Conservation (phyloP, 2,113 vertebrate species). For the Laticauda laticaudata region DNA sequence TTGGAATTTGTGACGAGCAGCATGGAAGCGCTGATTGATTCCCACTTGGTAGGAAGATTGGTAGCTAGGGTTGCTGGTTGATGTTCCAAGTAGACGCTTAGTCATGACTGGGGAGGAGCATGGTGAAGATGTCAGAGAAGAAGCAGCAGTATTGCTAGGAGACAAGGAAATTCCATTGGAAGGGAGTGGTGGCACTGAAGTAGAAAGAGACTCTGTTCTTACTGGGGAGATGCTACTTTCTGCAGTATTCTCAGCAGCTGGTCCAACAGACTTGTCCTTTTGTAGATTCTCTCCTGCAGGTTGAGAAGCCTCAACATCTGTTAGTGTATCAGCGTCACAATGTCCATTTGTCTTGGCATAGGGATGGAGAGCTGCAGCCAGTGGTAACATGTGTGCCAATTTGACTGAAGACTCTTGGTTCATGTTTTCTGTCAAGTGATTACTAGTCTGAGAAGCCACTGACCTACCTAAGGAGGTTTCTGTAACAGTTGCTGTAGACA, state of each 20-base stretch:
- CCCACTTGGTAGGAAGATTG: conserved; percentile 92
- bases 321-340: conserved; percentile 55
- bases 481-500: conserved; percentile 55
- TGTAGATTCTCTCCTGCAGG: conserved; percentile 53
- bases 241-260: conserved; percentile 63
- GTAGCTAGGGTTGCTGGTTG: conserved; percentile 78
- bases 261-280: conserved; percentile 59
- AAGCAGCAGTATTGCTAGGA: conserved; percentile 87
- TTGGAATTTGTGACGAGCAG: conserved; percentile 94
- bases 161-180: conserved; percentile 70
- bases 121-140: conserved; percentile 92
- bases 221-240: conserved; percentile 76
- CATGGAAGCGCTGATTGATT: conserved; percentile 95
- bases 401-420: conserved; percentile 31
- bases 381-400: neutral
- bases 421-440: conserved; percentile 60
- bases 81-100: conserved; percentile 81
- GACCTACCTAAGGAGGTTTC: conserved; percentile 59
- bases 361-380: conserved; percentile 49
- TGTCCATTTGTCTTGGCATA: conserved; percentile 84
- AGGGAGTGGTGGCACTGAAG: conserved; percentile 66
- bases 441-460: conserved; percentile 80
- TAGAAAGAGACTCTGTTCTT: conserved; percentile 56
- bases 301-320: conserved; percentile 29
- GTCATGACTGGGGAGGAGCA: conserved; percentile 87